These are phyloP conservation scores for Dolomedes plantarius DNA, from an alignment of 2,888 invertebrate genomes.

Conservation along the genomic window DNA sequence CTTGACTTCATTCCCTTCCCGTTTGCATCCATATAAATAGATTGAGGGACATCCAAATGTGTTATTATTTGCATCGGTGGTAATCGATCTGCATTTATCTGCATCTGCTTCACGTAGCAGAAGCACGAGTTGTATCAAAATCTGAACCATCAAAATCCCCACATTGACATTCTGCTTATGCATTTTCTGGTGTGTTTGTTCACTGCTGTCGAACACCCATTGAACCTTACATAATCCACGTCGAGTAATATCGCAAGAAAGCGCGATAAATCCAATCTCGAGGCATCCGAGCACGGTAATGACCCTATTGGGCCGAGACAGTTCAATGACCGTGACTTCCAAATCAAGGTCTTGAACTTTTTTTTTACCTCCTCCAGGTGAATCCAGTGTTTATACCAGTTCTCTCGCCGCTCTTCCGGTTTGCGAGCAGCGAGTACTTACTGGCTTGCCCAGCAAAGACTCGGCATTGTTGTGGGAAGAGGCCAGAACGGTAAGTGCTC, in stretches of 20 bases:
- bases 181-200: too few species aligned
- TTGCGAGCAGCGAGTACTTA: background rate
- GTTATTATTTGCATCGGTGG: too few species aligned
- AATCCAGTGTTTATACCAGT: constrained; percentile 42
- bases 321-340: constrained; percentile 60
- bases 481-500: constrained; percentile 17
- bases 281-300: constrained; percentile 33
- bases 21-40: too few species aligned
- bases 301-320: constrained; percentile 55
- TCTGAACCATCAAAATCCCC: too few species aligned
- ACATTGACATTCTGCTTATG: too few species aligned
- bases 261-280: constrained; percentile 35
- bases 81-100: too few species aligned
- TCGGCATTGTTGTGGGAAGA: constrained; percentile 32
- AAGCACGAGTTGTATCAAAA: too few species aligned
- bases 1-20: too few species aligned
- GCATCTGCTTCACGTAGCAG: too few species aligned
- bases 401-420: constrained; percentile 45
- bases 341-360: constrained; percentile 68
- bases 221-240: background rate
- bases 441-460: constrained; percentile 3
- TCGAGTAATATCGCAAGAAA: constrained; percentile 11
- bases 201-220: too few species aligned
- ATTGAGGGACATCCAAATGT: too few species aligned
- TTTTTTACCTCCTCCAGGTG: constrained; percentile 29